Base-by-base conservation (phyloP, 1,140 invertebrate species). In the Halesus radiatus region DNA sequence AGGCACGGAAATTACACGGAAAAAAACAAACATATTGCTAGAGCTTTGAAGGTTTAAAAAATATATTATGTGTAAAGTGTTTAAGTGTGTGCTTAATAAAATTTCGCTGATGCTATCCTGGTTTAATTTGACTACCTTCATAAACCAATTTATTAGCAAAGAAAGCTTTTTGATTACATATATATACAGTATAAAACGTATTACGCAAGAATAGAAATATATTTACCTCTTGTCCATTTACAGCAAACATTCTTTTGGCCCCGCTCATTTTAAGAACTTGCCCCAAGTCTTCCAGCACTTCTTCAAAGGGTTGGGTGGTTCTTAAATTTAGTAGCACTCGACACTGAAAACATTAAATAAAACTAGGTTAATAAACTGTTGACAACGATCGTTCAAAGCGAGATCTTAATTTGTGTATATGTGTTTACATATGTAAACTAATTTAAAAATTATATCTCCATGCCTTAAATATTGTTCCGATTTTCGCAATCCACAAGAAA, bases 291-390 rank as follows among this genome's bases (percentile, higher is more conserved):
- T 95, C 94, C 74, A 98, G 89, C n/a, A 98, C 95, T 86, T 98
- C 96, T 89, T 98, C 97, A 86, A 98, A 99, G 2, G 96, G 96
- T 86, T 98, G 96, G 10, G 95, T 94, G 0, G 97, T 98, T 78
- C 96, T 92, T 81, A 98, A 91, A 88, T 98, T 98, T 66, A 99
- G 88, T 78, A 98, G 87, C 23, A 98, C 96, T 80, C 96, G 94
- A 87, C 96, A 96, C 94, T 96, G 87, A 3, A 88, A 89, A 58
- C 80, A 54, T 83, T 13, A 18, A 23, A 18, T 60, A 15, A 20
- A 60, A 23, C 23, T 0, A 29, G n/a, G 15, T 58, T 15, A 58
- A 1, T n/a, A 8, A 8, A 16, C 8, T 20, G 20, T 58, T 32
- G 32, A 32, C 5, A 32, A 6, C 32, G 32, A 32, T 32, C 4